A percentile compares a stretch with the other conserved stretches of the same genome.
phyloP scores from a whole-genome alignment of 1,140 invertebrate species.

The Drosophila sechellia region DNA sequence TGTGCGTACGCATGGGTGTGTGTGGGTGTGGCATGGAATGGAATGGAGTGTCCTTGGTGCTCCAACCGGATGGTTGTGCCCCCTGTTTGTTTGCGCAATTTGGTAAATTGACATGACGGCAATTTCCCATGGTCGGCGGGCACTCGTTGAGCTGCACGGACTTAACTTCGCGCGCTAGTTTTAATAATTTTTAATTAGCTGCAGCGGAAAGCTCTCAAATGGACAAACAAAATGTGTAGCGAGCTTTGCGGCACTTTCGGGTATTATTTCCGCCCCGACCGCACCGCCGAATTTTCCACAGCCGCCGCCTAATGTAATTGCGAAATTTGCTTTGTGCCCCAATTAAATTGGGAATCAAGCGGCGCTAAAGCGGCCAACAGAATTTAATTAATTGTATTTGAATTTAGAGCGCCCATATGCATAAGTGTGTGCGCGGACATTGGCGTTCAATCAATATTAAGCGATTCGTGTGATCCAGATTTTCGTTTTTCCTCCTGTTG shows the following conservation, averaged over 20 bases:
- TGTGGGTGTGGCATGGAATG: too few relatives aligned
- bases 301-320: conserved; percentile 35
- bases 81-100: conserved; percentile 58
- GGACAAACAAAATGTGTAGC: conserved; percentile 33
- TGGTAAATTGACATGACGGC: conserved; percentile 51
- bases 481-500: background rate
- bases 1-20: conserved; percentile 14
- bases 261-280: conserved; percentile 3
- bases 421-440: background rate
- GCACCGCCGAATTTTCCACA: background rate
- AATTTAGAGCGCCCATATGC: background rate
- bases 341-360: conserved; percentile 34
- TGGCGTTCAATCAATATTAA: conserved; percentile 8
- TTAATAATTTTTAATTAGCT: conserved; percentile 58
- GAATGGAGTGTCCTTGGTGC: background rate
- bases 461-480: conserved; percentile 4
- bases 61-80: background rate
- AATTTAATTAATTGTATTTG: conserved; percentile 15
- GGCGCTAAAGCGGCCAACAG: conserved; percentile 13
- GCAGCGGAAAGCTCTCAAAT: conserved; percentile 33
- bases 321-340: conserved; percentile 23
- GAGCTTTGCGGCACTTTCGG: conserved; percentile 13
- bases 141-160: conserved; percentile 27
- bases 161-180: conserved; percentile 43
- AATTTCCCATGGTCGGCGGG: conserved; percentile 40